phyloP scores from a whole-genome alignment of 2,888 invertebrate genomes.

The Ctena decussata region DNA sequence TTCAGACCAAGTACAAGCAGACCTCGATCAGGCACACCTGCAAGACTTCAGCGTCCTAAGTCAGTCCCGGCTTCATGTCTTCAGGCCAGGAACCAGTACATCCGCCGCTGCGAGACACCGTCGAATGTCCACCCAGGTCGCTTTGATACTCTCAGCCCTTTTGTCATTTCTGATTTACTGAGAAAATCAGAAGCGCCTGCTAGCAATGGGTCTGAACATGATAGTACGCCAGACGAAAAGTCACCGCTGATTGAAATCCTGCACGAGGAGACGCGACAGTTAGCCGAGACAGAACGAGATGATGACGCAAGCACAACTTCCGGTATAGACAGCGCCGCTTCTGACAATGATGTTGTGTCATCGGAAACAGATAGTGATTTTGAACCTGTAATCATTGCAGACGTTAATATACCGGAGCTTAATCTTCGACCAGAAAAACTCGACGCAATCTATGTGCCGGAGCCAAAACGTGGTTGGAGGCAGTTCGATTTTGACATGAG shows the following conservation, averaged over 20 bases:
- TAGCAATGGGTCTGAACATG: constrained; percentile 55
- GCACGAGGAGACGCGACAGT: constrained; percentile 52
- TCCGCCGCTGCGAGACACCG: constrained; percentile 66
- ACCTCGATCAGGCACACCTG: constrained; percentile 16
- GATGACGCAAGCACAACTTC: constrained; percentile 74
- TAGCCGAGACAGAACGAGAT: constrained; percentile 52
- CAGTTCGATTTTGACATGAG: constrained; percentile 82
- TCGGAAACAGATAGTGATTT: constrained; percentile 69
- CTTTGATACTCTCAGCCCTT: constrained; percentile 75
- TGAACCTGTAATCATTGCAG: constrained; percentile 74
- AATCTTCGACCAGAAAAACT: constrained; percentile 80
- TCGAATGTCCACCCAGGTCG: constrained; percentile 67
- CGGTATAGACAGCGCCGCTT: constrained; percentile 74
- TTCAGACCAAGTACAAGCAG: constrained; percentile 69
- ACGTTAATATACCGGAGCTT: constrained; percentile 69
- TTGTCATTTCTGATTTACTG: constrained; percentile 71
- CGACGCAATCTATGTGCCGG: constrained; percentile 79
- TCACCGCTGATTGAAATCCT: constrained; percentile 60
- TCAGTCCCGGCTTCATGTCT: constrained; percentile 69
- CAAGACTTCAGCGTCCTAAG: constrained; percentile 63
- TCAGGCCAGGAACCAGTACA: constrained; percentile 38
- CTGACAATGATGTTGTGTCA: constrained; percentile 63
- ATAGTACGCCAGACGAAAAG: constrained; percentile 48
- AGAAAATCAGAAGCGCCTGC: constrained; percentile 37
- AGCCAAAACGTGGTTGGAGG: constrained; percentile 75